Evolutionary conservation across 2,113 vertebrate genomes (phyloP).

Genomic region (Boleophthalmus pectinirostris): DNA sequence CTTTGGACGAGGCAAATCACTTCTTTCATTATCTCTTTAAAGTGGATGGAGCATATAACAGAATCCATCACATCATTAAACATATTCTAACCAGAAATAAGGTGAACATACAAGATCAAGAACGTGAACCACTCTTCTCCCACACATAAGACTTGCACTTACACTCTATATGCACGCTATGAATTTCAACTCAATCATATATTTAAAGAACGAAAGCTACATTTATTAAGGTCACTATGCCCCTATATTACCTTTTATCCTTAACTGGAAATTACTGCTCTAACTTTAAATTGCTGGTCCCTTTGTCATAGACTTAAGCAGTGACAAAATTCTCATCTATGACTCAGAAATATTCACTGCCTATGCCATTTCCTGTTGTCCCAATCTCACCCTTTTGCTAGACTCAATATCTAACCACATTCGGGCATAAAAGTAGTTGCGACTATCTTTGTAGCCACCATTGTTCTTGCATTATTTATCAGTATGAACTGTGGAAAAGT

Average conservation of each 20-base stretch:
- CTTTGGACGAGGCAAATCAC: too few species aligned
- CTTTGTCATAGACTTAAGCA: not conserved
- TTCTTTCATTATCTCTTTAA: too few species aligned
- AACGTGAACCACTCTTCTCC: not conserved
- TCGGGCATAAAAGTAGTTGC: not conserved
- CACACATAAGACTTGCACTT: not conserved
- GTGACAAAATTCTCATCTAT: not conserved
- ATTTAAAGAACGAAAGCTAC: not conserved
- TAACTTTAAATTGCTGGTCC: not conserved
- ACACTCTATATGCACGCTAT: not conserved
- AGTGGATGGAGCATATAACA: too few species aligned
- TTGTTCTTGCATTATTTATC: not conserved
- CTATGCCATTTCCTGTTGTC: not conserved
- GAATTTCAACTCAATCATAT: not conserved
- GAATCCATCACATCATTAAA: too few species aligned
- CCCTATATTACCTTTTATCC: not conserved
- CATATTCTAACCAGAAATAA: too few species aligned
- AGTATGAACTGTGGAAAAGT: not conserved
- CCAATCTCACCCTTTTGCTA: not conserved
- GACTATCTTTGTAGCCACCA: not conserved
- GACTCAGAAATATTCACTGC: not conserved
- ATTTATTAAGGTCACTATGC: not conserved
- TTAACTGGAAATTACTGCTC: not conserved
- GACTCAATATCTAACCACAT: slow-evolving; percentile 2
- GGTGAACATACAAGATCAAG: not conserved